Evolutionary conservation across 2,797 vertebrate species (phyloP).

Genomic region (Lithobates pipiens): DNA sequence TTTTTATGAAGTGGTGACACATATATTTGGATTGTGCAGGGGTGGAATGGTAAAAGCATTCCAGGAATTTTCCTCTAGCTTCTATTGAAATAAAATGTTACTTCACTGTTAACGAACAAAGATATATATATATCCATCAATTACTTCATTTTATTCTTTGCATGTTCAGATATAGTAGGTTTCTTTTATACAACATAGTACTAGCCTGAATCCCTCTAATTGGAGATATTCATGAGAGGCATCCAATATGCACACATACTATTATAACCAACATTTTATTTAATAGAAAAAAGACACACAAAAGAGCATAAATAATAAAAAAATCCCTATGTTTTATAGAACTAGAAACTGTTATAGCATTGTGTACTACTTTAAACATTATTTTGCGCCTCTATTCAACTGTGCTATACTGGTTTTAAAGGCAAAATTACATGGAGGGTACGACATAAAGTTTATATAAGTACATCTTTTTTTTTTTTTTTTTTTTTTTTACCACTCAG

Average conservation of each 20-base stretch:
- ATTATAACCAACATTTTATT: neutral
- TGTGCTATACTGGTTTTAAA: too few relatives aligned
- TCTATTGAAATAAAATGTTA: neutral
- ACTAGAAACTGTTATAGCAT: too few relatives aligned
- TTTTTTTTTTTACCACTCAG: too few relatives aligned
- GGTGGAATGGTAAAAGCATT: slow-evolving; percentile 4
- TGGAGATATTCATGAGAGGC: neutral
- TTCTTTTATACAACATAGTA: neutral
- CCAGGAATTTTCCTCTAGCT: neutral
- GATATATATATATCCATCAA: slow-evolving; percentile 11
- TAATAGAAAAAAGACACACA: too few relatives aligned
- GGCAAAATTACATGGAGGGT: too few relatives aligned
- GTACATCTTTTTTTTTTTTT: too few relatives aligned
- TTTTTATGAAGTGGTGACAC: neutral
- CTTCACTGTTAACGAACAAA: neutral
- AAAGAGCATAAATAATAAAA: too few relatives aligned
- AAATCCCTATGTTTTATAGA: too few relatives aligned
- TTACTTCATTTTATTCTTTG: neutral
- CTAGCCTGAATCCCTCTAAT: too few relatives aligned
- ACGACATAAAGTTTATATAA: too few relatives aligned
- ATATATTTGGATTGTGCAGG: slow-evolving; percentile 2
- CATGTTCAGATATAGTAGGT: neutral
- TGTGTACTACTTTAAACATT: too few relatives aligned
- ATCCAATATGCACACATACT: neutral
- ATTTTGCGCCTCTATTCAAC: too few relatives aligned